A percentile compares a stretch with the other conserved stretches of the same genome.
These are phyloP conservation scores for Venusia cambrica DNA, from an alignment of 2,888 invertebrate species.

Conservation along the genomic window DNA sequence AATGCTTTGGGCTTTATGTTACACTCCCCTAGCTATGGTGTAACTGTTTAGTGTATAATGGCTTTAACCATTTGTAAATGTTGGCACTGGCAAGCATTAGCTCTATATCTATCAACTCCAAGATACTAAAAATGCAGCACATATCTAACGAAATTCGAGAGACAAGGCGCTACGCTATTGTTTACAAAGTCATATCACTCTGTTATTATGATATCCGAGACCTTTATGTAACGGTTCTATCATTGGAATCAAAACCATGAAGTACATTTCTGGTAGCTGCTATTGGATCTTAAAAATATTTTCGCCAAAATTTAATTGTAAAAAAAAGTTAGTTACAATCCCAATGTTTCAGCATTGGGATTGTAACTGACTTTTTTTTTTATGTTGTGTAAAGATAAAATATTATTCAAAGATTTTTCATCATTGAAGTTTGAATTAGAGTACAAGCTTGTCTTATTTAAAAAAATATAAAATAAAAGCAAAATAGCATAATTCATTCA, in stretches of 20 bases:
- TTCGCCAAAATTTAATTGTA: too few relatives aligned
- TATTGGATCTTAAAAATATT: conserved; percentile 4
- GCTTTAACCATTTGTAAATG: too few relatives aligned
- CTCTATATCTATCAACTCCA: too few relatives aligned
- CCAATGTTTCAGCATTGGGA: too few relatives aligned
- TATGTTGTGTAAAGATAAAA: too few relatives aligned
- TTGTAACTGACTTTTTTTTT: too few relatives aligned
- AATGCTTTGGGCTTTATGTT: conserved; percentile 12
- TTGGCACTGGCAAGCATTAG: too few relatives aligned
- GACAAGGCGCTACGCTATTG: conserved; percentile 7
- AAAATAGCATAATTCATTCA: not conserved
- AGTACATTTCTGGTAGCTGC: conserved; percentile 3
- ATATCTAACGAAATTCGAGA: conserved; percentile 6
- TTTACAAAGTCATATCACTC: conserved; percentile 7
- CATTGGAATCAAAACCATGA: not conserved
- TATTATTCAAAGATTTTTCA: too few relatives aligned
- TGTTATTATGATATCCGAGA: conserved; percentile 9
- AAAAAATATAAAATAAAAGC: not conserved
- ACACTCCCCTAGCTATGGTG: conserved; percentile 8
- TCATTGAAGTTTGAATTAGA: not conserved
- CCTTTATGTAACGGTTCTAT: conserved; percentile 7
- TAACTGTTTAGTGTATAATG: too few relatives aligned
- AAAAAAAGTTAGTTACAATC: too few relatives aligned
- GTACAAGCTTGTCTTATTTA: conserved; percentile 3
- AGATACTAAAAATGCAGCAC: too few relatives aligned